Percentiles rank a stretch among this genome's conserved stretches.
Evolutionary conservation across 2,797 vertebrate genomes (phyloP).

Genomic region (Novumbra hubbsi): DNA sequence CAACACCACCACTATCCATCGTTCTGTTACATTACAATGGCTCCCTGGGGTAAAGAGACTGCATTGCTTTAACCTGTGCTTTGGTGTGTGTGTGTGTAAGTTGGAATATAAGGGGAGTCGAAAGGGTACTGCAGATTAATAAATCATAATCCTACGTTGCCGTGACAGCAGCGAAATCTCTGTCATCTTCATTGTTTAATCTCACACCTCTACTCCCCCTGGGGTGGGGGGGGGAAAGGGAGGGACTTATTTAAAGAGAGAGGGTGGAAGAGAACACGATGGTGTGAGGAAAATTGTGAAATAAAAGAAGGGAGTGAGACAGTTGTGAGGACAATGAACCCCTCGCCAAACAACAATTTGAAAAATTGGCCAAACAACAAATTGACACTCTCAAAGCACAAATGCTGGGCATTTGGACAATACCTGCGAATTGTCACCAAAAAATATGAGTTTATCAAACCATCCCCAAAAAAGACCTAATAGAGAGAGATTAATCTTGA

Average conservation of each 20-base stretch:
- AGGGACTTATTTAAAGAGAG: not conserved
- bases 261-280: not conserved
- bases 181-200: slow-evolving; percentile 58
- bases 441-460: too few species aligned
- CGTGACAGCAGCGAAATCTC: slow-evolving; percentile 62
- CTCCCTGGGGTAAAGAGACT: not conserved
- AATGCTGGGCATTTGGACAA: too few species aligned
- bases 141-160: slow-evolving; percentile 69
- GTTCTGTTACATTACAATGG: not conserved
- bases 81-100: not conserved
- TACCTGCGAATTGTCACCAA: too few species aligned
- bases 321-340: not conserved
- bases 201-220: slow-evolving; percentile 40
- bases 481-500: too few species aligned
- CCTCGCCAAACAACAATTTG: too few species aligned
- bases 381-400: too few species aligned
- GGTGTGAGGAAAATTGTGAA: not conserved
- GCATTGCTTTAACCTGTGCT: not conserved
- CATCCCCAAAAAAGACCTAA: too few species aligned
- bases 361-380: too few species aligned
- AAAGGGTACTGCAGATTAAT: slow-evolving; percentile 52
- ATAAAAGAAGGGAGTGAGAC: not conserved
- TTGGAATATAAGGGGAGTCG: not conserved
- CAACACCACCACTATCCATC: not conserved
- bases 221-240: not conserved